Evolutionary conservation across 1,140 invertebrate species (phyloP).

Genomic region (Dufourea novaeangliae): DNA sequence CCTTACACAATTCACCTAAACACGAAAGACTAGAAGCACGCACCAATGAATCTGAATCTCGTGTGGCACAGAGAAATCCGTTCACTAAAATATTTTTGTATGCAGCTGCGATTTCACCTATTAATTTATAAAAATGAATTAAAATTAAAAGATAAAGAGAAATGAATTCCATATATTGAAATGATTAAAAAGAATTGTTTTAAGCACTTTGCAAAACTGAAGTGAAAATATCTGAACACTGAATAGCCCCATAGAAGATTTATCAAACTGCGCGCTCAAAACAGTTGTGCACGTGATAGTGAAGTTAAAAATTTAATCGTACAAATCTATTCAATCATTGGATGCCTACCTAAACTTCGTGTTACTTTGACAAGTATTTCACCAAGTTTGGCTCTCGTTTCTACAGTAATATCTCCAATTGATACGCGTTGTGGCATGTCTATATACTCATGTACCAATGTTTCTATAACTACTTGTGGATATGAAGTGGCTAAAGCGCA

Average conservation of each 20-base stretch:
- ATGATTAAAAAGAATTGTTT: constrained; percentile 6
- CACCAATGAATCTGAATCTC: constrained; percentile 88
- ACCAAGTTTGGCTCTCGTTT: constrained; percentile 90
- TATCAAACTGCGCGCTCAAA: too few species aligned
- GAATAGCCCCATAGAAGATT: too few species aligned
- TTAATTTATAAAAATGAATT: constrained; percentile 42
- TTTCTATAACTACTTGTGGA: constrained; percentile 86
- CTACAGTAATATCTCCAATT: constrained; percentile 80
- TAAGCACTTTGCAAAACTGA: too few species aligned
- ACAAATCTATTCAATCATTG: background rate
- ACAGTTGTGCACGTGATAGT: too few species aligned
- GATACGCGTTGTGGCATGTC: constrained; percentile 73
- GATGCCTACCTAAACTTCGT: constrained; percentile 85
- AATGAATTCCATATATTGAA: too few species aligned
- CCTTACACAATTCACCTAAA: constrained; percentile 90
- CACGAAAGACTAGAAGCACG: constrained; percentile 92
- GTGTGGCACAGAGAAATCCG: constrained; percentile 86
- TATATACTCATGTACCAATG: constrained; percentile 85
- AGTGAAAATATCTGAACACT: too few species aligned
- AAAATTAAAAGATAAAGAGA: background rate
- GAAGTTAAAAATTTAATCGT: too few species aligned
- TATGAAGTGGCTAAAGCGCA: constrained; percentile 85
- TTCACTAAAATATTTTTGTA: constrained; percentile 89
- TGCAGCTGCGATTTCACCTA: constrained; percentile 88
- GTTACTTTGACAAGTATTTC: constrained; percentile 90